Conservation (phyloP, 2,797 vertebrate genomes). For the Picus viridis region DNA sequence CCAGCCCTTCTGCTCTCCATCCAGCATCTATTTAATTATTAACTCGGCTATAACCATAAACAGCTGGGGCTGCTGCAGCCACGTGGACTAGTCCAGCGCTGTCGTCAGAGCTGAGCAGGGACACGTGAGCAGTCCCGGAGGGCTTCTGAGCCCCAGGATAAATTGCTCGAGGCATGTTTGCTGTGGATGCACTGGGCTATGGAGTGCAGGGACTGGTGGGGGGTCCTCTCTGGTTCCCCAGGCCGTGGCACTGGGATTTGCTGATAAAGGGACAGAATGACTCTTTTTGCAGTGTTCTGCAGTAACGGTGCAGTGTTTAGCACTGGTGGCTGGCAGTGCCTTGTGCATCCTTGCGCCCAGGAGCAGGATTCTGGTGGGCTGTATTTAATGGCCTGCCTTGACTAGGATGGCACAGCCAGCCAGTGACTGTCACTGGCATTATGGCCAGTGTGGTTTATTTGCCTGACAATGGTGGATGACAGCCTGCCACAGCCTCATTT, state of each 20-base stretch:
- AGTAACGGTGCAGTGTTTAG: fast-evolving
- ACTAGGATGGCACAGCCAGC: not conserved
- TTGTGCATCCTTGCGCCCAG: not conserved
- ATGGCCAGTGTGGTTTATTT: not conserved
- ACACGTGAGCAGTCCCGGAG: conserved; percentile 63
- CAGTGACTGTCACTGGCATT: fast-evolving
- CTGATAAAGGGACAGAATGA: not conserved
- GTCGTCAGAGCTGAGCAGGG: conserved; percentile 62
- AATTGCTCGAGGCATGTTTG: not conserved
- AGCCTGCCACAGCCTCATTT: not conserved
- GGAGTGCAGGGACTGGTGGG: not conserved
- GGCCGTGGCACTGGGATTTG: not conserved
- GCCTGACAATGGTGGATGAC: fast-evolving
- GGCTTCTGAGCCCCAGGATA: conserved; percentile 45
- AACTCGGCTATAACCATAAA: conserved; percentile 69
- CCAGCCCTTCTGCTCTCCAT: conserved; percentile 64
- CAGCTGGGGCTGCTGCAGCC: conserved; percentile 68
- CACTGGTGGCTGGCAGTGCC: not conserved
- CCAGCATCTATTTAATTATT: conserved; percentile 75
- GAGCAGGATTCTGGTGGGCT: fast-evolving
- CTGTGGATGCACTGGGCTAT: fast-evolving
- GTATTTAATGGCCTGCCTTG: not conserved
- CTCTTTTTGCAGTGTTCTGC: not conserved
- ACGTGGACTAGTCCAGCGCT: conserved; percentile 64
- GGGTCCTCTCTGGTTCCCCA: not conserved